Conservation (phyloP, 1,140 invertebrate genomes). For the Metaphire vulgaris region DNA sequence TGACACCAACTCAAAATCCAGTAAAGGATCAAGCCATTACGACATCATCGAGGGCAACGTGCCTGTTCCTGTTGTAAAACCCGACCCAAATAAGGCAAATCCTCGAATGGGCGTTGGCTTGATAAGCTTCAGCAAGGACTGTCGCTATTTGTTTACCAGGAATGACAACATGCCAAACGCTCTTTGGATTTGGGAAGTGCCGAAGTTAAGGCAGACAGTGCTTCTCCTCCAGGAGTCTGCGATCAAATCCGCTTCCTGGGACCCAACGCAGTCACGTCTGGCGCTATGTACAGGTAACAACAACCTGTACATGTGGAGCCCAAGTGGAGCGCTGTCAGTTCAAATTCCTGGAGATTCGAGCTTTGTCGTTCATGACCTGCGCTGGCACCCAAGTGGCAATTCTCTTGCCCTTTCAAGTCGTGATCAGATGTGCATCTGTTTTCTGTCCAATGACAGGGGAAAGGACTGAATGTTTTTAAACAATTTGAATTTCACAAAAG, state of each 20-base stretch:
- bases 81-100: conserved; percentile 49
- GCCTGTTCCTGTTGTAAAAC: conserved; percentile 42
- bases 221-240: conserved; percentile 44
- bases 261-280: conserved; percentile 43
- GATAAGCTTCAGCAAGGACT: conserved; percentile 47
- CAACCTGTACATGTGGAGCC: conserved; percentile 53
- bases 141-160: conserved; percentile 48
- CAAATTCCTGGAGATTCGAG: conserved; percentile 47
- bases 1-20: background rate
- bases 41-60: conserved; percentile 19
- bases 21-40: background rate
- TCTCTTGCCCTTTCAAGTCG: conserved; percentile 43
- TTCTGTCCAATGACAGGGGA: conserved; percentile 30
- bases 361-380: conserved; percentile 42
- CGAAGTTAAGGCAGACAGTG: conserved; percentile 39
- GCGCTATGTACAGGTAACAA: conserved; percentile 49
- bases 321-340: conserved; percentile 47
- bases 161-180: conserved; percentile 52
- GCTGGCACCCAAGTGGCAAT: conserved; percentile 47
- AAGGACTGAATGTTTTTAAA: no score
- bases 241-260: conserved; percentile 49
- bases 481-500: no score
- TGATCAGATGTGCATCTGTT: conserved; percentile 50
- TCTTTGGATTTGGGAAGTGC: conserved; percentile 51
- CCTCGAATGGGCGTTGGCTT: conserved; percentile 48